phyloP scores from a whole-genome alignment of 2,113 vertebrate genomes.

The Toxotes chatareus region DNA sequence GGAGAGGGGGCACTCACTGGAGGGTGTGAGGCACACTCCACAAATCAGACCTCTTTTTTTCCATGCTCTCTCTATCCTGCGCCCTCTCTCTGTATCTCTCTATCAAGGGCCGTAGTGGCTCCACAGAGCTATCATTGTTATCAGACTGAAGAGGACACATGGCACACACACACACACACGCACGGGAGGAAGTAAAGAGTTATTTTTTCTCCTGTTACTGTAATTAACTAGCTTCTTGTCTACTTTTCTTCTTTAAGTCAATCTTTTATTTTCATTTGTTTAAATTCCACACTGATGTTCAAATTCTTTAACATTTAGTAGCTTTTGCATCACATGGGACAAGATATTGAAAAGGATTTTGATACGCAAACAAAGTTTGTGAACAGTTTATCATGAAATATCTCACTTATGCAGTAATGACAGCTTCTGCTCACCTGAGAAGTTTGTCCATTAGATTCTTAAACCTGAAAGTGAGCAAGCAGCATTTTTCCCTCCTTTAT shows the following conservation, averaged over 20 bases:
- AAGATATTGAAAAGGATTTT: background rate
- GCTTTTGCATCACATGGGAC: background rate
- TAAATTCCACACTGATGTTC: background rate
- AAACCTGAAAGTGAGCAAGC: too few relatives aligned
- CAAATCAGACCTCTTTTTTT: constrained; percentile 79
- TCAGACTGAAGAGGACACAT: constrained; percentile 82
- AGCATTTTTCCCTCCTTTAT: too few relatives aligned
- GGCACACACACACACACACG: constrained; percentile 41
- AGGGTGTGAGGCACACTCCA: constrained; percentile 86
- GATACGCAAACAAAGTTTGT: background rate
- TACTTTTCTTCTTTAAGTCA: background rate
- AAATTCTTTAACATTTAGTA: background rate
- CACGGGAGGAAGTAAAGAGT: constrained; percentile 31
- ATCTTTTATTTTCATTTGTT: background rate
- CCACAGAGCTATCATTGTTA: constrained; percentile 92
- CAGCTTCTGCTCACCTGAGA: too few relatives aligned
- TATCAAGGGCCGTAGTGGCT: constrained; percentile 66
- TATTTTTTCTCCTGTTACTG: constrained; percentile 12
- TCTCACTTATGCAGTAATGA: too few relatives aligned
- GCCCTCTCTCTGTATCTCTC: constrained; percentile 57
- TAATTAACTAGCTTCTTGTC: constrained; percentile 14
- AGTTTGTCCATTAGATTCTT: too few relatives aligned
- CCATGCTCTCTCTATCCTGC: constrained; percentile 48
- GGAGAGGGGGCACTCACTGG: constrained; percentile 70
- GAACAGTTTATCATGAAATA: background rate